Base-by-base conservation (phyloP, 2,113 vertebrate genomes). In the Chascanopsetta lugubris region DNA sequence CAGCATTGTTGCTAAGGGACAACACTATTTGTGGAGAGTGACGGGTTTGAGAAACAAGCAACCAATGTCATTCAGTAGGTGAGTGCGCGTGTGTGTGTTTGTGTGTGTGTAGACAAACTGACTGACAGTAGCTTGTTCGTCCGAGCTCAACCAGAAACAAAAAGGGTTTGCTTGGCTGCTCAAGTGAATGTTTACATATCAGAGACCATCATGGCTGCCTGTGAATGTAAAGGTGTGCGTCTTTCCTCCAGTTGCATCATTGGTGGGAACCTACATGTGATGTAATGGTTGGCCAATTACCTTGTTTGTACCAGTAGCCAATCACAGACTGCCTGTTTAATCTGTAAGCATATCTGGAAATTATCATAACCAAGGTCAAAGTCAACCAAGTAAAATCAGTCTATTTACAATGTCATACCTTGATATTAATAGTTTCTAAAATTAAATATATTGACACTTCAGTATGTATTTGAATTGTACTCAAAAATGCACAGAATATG, bases 291-390 rank as follows among this genome's bases (percentile, higher is more conserved):
- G 72, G 49, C 70, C 83, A 75, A 63, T 51, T 77, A 79, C 80
- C 84, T 85, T 87, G 80, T 88, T 68, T 68, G 69, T 56, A 71
- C 18, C 82, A 80, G 84, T 43, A 40, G 71, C 77, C 82, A 84
- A 67, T 50, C 58, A 75, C 72, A 65, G 67, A 84, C 69, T 21
- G 10, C 13, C 6, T 22, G 45, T 47, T 12, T 47, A 24, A 24
- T 47, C n/a, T 21, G 40, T n/a, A 42, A 42, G 11, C 10, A 21
- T 9, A 36, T 36, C 13, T 36, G n/a, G n/a, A n/a, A n/a, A 36
- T 8, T 36, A 36, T 36, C 3, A 8, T 36, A 36, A n/a, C n/a
- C n/a, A n/a, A n/a, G n/a, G n/a, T n/a, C n/a, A n/a, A n/a, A n/a
- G n/a, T n/a, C n/a, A n/a, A n/a, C n/a, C n/a, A n/a, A n/a, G n/a